Conservation (phyloP, 1,140 invertebrate genomes). For the Apocrypta bakeri region DNA sequence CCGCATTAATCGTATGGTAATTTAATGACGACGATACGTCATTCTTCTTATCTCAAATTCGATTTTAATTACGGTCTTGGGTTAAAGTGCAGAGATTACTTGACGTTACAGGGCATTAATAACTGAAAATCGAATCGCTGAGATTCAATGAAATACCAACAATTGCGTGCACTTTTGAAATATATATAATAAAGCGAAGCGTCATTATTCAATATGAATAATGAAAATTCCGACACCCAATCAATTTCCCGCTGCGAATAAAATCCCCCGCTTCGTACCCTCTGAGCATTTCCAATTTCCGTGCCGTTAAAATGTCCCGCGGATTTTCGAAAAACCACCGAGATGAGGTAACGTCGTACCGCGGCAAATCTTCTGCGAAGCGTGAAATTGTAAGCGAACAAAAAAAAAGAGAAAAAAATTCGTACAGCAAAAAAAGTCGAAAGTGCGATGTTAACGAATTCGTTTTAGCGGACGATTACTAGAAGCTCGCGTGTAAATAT, state of each 20-base stretch:
- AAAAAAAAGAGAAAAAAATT: not conserved
- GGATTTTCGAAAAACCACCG: not conserved
- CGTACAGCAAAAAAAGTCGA: not conserved
- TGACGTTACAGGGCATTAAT: no score
- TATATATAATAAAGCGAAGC: not conserved
- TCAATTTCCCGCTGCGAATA: not conserved
- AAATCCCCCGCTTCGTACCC: no score
- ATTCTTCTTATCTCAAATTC: no score
- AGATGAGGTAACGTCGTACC: not conserved
- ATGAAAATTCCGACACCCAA: not conserved
- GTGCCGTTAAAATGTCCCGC: not conserved
- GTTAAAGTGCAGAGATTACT: no score
- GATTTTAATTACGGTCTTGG: no score
- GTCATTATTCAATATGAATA: not conserved
- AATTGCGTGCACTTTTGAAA: not conserved
- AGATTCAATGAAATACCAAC: no score
- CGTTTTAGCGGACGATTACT: not conserved
- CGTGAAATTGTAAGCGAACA: slow-evolving; percentile 5
- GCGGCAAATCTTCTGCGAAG: slow-evolving; percentile 11
- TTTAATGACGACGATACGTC: no score
- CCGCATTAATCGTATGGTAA: not conserved
- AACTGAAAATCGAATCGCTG: no score
- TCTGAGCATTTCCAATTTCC: not conserved
- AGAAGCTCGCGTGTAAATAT: not conserved
- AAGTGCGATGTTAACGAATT: not conserved